Conservation (phyloP, 2,113 vertebrate genomes). For the Xyliphius kryptos region DNA sequence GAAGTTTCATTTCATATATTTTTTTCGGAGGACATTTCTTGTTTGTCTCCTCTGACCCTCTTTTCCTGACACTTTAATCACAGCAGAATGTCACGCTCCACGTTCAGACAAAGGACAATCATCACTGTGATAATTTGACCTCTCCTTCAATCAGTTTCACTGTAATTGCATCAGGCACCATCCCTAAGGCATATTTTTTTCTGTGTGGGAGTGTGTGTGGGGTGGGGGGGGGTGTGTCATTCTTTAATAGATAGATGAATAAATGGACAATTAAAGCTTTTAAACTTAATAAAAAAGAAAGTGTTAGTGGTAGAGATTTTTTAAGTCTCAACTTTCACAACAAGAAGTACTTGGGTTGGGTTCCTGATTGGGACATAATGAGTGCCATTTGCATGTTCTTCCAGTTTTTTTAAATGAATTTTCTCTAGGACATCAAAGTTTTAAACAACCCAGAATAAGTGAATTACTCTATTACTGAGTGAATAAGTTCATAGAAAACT, state of each 20-base stretch:
- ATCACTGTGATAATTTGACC: slow-evolving; percentile 71
- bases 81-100: slow-evolving; percentile 59
- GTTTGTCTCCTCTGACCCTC: slow-evolving; percentile 27
- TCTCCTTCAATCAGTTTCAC: slow-evolving; percentile 72
- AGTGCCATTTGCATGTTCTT: no score
- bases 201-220: not conserved
- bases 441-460: no score
- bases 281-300: no score
- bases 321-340: no score
- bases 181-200: slow-evolving; percentile 67
- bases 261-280: slow-evolving; percentile 1
- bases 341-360: no score
- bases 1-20: not conserved
- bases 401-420: no score
- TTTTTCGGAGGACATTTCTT: not conserved
- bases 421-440: no score
- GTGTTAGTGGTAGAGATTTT: no score
- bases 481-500: no score
- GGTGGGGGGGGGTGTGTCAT: not conserved
- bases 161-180: slow-evolving; percentile 73
- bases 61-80: slow-evolving; percentile 65
- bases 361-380: no score
- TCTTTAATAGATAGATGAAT: not conserved
- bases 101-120: slow-evolving; percentile 74
- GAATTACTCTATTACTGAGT: no score